A percentile compares a stretch with the other conserved stretches of the same genome.
These are phyloP conservation scores for Dysidea cf. avara DNA, from an alignment of 37 sponge, comb jelly and placozoan genomes.

Conservation along the genomic window DNA sequence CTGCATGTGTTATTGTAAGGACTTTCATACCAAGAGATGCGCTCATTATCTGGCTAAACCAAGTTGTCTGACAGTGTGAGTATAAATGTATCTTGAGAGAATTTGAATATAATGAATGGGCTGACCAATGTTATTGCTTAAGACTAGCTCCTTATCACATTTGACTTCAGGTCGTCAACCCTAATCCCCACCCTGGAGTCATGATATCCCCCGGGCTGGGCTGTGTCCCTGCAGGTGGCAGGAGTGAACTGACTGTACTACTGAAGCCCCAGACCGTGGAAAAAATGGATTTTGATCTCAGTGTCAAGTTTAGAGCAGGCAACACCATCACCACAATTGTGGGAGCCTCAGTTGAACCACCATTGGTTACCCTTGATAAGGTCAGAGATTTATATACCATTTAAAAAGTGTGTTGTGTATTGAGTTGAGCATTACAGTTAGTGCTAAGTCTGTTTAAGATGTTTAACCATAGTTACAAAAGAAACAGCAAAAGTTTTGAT, in stretches of 20 bases:
- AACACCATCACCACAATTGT: constrained; percentile 55
- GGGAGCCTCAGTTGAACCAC: constrained; percentile 66
- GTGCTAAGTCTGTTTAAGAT: too few species aligned
- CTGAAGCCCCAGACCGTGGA: constrained; percentile 36
- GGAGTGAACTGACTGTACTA: constrained; percentile 33
- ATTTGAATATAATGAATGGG: too few species aligned
- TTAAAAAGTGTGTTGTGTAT: too few species aligned
- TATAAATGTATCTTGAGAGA: too few species aligned
- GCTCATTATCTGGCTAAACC: too few species aligned
- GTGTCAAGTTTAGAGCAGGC: constrained; percentile 56
- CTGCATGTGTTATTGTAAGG: too few species aligned
- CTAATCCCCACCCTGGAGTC: constrained; percentile 40
- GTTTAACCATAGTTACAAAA: too few species aligned
- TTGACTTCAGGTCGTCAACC: constrained; percentile 39
- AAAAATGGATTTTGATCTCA: constrained; percentile 67
- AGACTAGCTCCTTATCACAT: too few species aligned
- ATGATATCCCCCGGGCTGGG: constrained; percentile 67
- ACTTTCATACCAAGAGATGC: too few species aligned
- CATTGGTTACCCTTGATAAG: constrained; percentile 59
- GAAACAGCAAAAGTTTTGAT: not conserved
- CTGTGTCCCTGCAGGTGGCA: constrained; percentile 73
- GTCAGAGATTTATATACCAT: constrained; percentile 5
- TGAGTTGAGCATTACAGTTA: too few species aligned
- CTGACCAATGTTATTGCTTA: too few species aligned
- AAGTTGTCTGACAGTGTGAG: too few species aligned